Base-by-base conservation (phyloP, 2,797 vertebrate species). In the Loriculus beryllinus region DNA sequence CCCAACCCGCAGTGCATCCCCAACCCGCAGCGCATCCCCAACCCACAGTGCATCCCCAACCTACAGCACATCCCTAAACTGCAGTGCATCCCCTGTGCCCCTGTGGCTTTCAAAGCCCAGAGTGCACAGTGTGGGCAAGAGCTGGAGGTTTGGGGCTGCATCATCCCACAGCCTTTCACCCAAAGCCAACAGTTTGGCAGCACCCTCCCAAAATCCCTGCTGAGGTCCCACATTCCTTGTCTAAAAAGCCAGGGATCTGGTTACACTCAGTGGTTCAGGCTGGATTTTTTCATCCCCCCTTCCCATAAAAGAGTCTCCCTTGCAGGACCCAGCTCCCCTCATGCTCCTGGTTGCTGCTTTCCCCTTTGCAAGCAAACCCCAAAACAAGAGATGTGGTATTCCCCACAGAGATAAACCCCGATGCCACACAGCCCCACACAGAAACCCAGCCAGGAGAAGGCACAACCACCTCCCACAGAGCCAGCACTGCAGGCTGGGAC, bases 301-400 rank as follows among this genome's bases (percentile, higher is more conserved):
- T 90, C 74, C 86, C 80, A 86, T 90, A 78, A 92, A 94, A 93
- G 86, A 2, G 86, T 88, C 12, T 62, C 15, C 75, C 67, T 35
- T 22, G 49, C 23, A 0, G 42, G 77, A 86, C 74, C 82, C 71
- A 40, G 71, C 89, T 47, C 65, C 87, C 68, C 35, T 49, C 33
- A 0, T 0, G 2, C 6, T 20, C 49, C 89, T 0, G 5, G 52
- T 39, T 37, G 21, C 68, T 43, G 31, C 9, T 22, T 33, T 21
- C 42, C 56, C 22, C 71, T 1, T 4, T 9, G 56, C 45, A 20
- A 25, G 16, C 13, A 39, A 71, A 62, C 7, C 35, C 52, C 3
- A 0, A 39, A 14, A 10, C 15, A 8, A 33, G 57, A 45, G 57
- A 9, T 0, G 5, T 20, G 28, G 14, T 62, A 14, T 11, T 14